A percentile compares a stretch with the other conserved stretches of the same genome.
phyloP scores from a whole-genome alignment of 1,140 invertebrate species.

The Drosophila sechellia region DNA sequence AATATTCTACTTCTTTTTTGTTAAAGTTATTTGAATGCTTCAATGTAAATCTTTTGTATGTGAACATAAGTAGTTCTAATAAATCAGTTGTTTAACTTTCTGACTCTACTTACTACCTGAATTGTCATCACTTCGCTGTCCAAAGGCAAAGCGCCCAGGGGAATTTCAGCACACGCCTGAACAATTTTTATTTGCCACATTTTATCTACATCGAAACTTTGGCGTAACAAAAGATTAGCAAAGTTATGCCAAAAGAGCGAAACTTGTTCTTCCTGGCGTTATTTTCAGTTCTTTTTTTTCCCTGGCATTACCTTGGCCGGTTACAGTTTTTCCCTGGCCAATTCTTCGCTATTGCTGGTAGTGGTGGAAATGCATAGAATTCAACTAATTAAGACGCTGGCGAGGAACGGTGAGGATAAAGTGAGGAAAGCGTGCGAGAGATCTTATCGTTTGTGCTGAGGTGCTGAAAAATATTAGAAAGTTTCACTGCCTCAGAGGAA shows the following conservation, averaged over 20 bases:
- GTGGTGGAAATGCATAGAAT: constrained; percentile 71
- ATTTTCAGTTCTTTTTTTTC: constrained; percentile 4
- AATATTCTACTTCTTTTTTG: too few relatives aligned
- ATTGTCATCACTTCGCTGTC: constrained; percentile 48
- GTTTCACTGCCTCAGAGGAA: constrained; percentile 57
- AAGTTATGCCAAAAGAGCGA: constrained; percentile 73
- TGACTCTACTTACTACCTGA: background rate
- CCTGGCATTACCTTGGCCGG: constrained; percentile 23
- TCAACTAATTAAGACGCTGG: constrained; percentile 72
- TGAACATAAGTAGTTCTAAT: constrained; percentile 14
- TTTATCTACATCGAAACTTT: constrained; percentile 76
- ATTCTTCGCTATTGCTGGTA: constrained; percentile 10
- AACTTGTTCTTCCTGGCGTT: constrained; percentile 40
- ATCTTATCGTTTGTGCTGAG: constrained; percentile 72
- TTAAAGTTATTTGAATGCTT: background rate
- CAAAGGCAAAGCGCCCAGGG: constrained; percentile 21
- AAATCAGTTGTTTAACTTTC: constrained; percentile 38
- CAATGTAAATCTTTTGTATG: background rate
- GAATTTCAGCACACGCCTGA: constrained; percentile 49
- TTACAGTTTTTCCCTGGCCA: constrained; percentile 45
- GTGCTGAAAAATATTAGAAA: constrained; percentile 82
- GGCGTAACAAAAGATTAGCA: constrained; percentile 77
- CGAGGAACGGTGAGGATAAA: constrained; percentile 20
- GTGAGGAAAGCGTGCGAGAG: constrained; percentile 51
- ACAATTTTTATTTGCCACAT: constrained; percentile 79